Conservation (phyloP, 2,888 invertebrate genomes). For the Cheilosia grossa region DNA sequence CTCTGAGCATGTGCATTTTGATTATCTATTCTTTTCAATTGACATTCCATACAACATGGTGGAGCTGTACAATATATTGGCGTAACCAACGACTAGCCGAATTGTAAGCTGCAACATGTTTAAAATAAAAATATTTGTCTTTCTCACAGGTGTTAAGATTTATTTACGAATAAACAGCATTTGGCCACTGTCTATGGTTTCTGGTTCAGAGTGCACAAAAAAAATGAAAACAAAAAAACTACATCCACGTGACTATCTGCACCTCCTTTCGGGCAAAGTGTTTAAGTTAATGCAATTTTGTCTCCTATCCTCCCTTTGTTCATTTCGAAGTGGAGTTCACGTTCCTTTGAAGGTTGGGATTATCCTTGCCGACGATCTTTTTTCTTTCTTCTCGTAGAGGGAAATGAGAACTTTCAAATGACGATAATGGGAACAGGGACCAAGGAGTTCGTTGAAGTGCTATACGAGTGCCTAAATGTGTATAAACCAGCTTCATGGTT, state of each 20-base stretch:
- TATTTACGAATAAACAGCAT: no score
- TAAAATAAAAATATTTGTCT: no score
- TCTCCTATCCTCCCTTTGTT: slow-evolving; percentile 39
- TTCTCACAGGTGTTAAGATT: no score
- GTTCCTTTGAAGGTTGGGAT: slow-evolving; percentile 43
- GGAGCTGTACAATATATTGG: no score
- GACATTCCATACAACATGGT: no score
- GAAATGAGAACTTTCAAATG: slow-evolving; percentile 14
- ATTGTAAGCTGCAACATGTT: no score
- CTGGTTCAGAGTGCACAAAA: no score
- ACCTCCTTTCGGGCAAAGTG: slow-evolving; percentile 27
- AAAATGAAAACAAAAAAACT: no score
- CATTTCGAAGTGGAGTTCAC: slow-evolving; percentile 30
- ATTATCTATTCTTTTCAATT: no score
- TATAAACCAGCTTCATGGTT: neutral
- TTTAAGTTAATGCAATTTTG: slow-evolving; percentile 44
- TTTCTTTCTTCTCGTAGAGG: neutral
- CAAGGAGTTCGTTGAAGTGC: slow-evolving; percentile 2
- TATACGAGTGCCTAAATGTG: slow-evolving; percentile 18
- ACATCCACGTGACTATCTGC: slow-evolving; percentile 30
- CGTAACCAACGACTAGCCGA: no score
- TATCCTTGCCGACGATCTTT: slow-evolving; percentile 40
- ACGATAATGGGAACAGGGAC: slow-evolving; percentile 16
- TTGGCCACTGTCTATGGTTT: no score
- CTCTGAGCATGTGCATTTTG: no score